Evolutionary conservation across 2,888 invertebrate genomes (phyloP), one percentile per base, ranked within the genome.

Genomic region (Synanthedon andrenaeformis): DNA sequence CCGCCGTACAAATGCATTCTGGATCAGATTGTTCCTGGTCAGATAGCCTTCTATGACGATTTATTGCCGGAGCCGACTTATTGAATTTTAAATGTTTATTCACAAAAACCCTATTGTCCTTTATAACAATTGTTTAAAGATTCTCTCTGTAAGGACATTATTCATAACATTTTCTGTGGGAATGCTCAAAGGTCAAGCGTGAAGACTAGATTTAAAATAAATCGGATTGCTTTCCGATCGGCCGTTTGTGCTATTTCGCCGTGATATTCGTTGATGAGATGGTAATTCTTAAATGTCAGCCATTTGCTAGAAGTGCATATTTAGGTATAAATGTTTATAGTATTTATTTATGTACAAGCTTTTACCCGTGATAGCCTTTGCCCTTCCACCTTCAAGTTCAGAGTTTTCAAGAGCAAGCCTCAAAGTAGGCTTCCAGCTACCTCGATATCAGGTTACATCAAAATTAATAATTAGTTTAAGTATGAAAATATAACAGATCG

Each of bases 41-140:
- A 74, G 86, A 87, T 87, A 87, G 86, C 86, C 86, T 85, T 85
- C 74, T 82, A 72, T 71, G 77, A 80, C 76, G 83, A 86, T 85
- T 85, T 87, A 86, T 85, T 82, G 74, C 79, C 66, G 63, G 59
- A 62, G 62, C 67, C 62, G 67, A 66, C 75, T 75, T 80, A 83
- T 82, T 85, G 81, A 83, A 85, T 84, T 82, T 82, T 82, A 84
- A 85, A 79, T 72, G 73, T 70, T 75, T 76, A 74, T 74, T 68
- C 70, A 68, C 71, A 61, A 65, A 53, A 53, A 42, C 23, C 49
- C 59, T 61, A 60, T 61, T 62, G 61, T 61, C 59, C 57, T 53
- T 55, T 54, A 42, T 52, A 54, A 49, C 54, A 54, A 13, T 51
- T 51, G 51, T 51, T 51, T 60, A 60, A 53, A 61, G 60, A 60